These are phyloP conservation scores for Antitype chi DNA, from an alignment of 2,888 invertebrate species.

Conservation along the genomic window DNA sequence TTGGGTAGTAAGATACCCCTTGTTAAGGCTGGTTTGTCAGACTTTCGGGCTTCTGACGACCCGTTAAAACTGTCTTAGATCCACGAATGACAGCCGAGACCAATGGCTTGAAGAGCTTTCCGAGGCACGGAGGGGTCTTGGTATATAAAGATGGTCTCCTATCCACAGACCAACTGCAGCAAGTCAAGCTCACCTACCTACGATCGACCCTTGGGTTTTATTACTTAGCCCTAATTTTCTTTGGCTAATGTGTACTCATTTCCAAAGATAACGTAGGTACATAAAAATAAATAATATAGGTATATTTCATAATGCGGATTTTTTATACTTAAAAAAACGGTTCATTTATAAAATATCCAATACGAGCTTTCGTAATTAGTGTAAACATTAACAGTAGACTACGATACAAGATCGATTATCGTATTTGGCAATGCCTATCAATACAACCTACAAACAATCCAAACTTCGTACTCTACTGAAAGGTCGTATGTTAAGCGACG, in stretches of 20 bases:
- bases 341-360: not conserved
- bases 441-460: slow-evolving; percentile 12
- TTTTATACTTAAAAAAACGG: not conserved
- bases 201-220: too few species aligned
- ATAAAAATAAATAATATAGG: not conserved
- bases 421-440: not conserved
- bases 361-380: not conserved
- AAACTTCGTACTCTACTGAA: slow-evolving; percentile 21
- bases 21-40: too few species aligned
- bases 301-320: not conserved
- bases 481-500: slow-evolving; percentile 42
- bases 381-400: not conserved
- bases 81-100: too few species aligned
- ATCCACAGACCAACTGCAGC: too few species aligned
- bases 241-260: slow-evolving; percentile 2
- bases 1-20: too few species aligned
- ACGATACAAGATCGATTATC: not conserved
- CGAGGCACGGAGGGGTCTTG: too few species aligned
- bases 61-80: too few species aligned
- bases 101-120: too few species aligned
- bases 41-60: too few species aligned
- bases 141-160: too few species aligned
- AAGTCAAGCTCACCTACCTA: too few species aligned
- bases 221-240: not conserved
- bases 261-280: not conserved